Evolutionary conservation across 2,888 invertebrate species (phyloP).

Genomic region (Notodonta ziczac): DNA sequence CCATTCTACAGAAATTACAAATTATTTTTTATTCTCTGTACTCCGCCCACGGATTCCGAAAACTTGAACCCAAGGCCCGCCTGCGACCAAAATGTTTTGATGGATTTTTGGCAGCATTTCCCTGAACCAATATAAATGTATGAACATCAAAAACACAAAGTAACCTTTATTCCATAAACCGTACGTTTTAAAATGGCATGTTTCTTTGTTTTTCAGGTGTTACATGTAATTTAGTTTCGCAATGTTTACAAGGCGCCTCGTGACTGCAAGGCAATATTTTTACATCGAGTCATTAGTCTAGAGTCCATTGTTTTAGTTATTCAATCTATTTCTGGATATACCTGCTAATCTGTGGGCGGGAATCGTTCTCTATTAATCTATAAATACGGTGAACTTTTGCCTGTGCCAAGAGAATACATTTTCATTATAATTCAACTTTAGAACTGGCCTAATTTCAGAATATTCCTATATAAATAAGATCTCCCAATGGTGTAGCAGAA

Average conservation of each 20-base stretch:
- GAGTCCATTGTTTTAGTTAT: constrained; percentile 9
- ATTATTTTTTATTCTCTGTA: background rate
- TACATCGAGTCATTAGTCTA: constrained; percentile 2
- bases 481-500: no score
- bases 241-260: constrained; percentile 27
- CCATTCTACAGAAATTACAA: background rate
- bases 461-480: no score
- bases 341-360: background rate
- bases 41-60: constrained; percentile 13
- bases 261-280: constrained; percentile 18
- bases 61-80: constrained; percentile 28
- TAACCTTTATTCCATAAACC: background rate
- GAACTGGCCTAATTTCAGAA: no score
- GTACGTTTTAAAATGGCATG: constrained; percentile 13
- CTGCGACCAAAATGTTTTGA: constrained; percentile 34
- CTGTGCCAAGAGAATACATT: no score
- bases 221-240: constrained; percentile 7
- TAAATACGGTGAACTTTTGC: no score
- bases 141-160: constrained; percentile 9
- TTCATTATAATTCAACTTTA: no score
- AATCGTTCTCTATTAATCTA: background rate
- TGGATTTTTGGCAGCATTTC: constrained; percentile 41
- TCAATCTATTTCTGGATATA: background rate
- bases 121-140: constrained; percentile 23
- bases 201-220: constrained; percentile 15